Evolutionary conservation across 2,888 invertebrate genomes (phyloP), one percentile per base, ranked within the genome.

Genomic region (Hypercompe scribonia): DNA sequence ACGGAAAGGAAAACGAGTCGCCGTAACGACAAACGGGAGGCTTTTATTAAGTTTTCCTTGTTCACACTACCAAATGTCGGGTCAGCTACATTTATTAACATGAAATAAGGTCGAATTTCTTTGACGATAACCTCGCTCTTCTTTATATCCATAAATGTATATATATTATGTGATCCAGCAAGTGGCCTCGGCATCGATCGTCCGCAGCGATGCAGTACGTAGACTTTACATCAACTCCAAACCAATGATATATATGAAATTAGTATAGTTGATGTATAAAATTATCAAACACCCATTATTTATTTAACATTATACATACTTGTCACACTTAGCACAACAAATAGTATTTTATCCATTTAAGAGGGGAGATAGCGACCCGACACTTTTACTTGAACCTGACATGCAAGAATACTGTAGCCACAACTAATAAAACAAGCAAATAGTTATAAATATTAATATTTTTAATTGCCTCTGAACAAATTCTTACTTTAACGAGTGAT

Each of bases 101-200:
- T 65, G 75, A 78, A 77, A 77, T 82, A 78, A 82, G 84, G 84
- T 74, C 80, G 64, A 34, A 36, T 74, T 75, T 79, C 66, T 76
- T 77, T 78, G 76, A 84, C 73, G 73, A 75, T 76, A 76, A 77
- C 81, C 77, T 82, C 79, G 77, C 77, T 77, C 75, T 73, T 75
- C 70, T 84, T 72, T 77, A 73, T 77, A 72, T 78, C 31, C 5
- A 61, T 31, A 31, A 13, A 61, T 61, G 31, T 61, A 61, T 24
- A n/a, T 61, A 61, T 13, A 15, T 31, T 61, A 78, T 11, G 15
- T 18, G 39, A 82, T 78, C 75, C 71, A 76, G 77, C 80, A 69
- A 67, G 68, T 75, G 82, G 67, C 82, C 86, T 80, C 77, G 79
- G 63, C 73, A 84, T 85, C 81, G 82, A 86, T 85, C 76, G 81